phyloP scores from a whole-genome alignment of 2,888 invertebrate genomes.

The Lithophane ornitopus region DNA sequence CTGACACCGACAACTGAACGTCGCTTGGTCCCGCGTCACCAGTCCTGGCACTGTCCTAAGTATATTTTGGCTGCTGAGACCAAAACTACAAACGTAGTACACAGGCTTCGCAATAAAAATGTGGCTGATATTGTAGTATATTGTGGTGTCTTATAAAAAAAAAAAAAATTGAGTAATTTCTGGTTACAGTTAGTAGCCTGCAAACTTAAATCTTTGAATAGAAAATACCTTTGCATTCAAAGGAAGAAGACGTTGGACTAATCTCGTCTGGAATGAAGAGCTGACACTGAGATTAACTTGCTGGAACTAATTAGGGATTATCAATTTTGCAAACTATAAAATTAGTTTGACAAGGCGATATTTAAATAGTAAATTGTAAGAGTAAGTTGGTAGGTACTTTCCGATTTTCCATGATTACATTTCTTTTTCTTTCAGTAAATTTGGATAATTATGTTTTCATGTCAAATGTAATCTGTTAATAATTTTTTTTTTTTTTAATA shows the following conservation, averaged over 20 bases:
- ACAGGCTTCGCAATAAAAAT: too few species aligned
- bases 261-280: slow-evolving; percentile 32
- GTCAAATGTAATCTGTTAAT: too few species aligned
- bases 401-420: not conserved
- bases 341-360: not conserved
- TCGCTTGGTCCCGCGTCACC: too few species aligned
- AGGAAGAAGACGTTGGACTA: slow-evolving; percentile 32
- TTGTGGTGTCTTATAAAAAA: too few species aligned
- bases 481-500: too few species aligned
- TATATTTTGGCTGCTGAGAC: too few species aligned
- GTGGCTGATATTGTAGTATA: too few species aligned
- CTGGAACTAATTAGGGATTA: slow-evolving; percentile 42
- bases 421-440: not conserved
- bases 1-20: too few species aligned
- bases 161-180: too few species aligned
- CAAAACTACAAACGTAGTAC: too few species aligned
- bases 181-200: not conserved
- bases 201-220: not conserved
- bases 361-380: not conserved
- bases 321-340: slow-evolving; percentile 32
- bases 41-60: too few species aligned
- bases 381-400: not conserved
- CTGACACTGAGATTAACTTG: slow-evolving; percentile 26
- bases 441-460: not conserved
- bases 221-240: slow-evolving; percentile 21